A percentile compares a stretch with the other conserved stretches of the same genome.
Conservation (phyloP, 2,797 vertebrate species). For the Halcyon badia region DNA sequence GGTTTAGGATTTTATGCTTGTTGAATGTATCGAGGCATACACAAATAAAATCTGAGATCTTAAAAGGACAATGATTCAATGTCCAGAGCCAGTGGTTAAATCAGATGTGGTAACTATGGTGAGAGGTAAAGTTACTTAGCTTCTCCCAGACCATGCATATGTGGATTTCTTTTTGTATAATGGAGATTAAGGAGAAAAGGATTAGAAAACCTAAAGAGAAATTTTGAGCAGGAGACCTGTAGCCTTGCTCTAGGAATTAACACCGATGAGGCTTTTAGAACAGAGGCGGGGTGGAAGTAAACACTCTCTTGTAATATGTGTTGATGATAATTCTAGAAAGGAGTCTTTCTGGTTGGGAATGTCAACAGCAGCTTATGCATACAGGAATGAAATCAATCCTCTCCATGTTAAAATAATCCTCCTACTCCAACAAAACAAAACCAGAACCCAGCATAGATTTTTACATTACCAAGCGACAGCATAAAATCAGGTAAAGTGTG, state of each 20-base stretch:
- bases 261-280: slow-evolving; percentile 41
- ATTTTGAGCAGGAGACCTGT: slow-evolving; percentile 65
- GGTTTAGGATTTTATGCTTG: slow-evolving; percentile 15
- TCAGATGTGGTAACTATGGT: slow-evolving; percentile 75
- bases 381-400: slow-evolving; percentile 41
- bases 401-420: slow-evolving; percentile 53
- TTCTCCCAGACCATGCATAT: slow-evolving; percentile 36
- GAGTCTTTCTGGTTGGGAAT: slow-evolving; percentile 47
- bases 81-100: slow-evolving; percentile 61
- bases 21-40: not conserved
- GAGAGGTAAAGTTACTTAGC: slow-evolving; percentile 76
- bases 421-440: slow-evolving; percentile 25
- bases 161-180: slow-evolving; percentile 38
- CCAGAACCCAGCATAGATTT: not conserved
- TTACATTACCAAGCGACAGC: not conserved
- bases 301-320: slow-evolving; percentile 21
- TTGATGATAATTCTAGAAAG: slow-evolving; percentile 67
- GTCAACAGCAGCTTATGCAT: slow-evolving; percentile 25
- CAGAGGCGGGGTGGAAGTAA: slow-evolving; percentile 46
- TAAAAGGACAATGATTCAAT: slow-evolving; percentile 59
- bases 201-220: slow-evolving; percentile 63
- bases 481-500: slow-evolving; percentile 22
- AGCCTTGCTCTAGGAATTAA: slow-evolving; percentile 60
- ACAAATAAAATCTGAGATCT: slow-evolving; percentile 41
- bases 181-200: slow-evolving; percentile 68